These are phyloP conservation scores for Tichodroma muraria DNA, from an alignment of 2,113 vertebrate species.

Conservation along the genomic window DNA sequence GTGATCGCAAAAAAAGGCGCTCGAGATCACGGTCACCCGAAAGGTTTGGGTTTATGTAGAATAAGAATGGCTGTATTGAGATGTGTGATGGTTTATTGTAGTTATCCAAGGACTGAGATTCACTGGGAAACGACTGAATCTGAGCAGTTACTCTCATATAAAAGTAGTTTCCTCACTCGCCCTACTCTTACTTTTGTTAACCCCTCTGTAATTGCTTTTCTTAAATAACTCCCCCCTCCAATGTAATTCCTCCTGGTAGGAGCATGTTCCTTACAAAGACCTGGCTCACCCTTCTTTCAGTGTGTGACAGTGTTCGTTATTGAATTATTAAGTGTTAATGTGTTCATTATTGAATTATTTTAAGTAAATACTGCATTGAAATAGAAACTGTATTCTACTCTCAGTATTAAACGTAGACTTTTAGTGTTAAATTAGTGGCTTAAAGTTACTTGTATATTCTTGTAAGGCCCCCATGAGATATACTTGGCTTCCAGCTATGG, in stretches of 20 bases:
- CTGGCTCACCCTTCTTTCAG: background rate
- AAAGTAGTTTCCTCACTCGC: background rate
- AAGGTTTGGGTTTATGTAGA: constrained; percentile 99
- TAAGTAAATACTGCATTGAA: background rate
- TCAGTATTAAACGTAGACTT: background rate
- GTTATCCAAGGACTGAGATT: background rate
- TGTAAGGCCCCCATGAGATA: background rate
- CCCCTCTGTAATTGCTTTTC: background rate
- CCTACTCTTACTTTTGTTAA: background rate
- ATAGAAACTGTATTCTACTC: background rate
- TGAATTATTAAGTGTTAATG: background rate
- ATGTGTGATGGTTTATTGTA: constrained; percentile 26
- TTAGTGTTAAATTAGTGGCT: background rate
- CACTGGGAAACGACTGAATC: constrained; percentile 5
- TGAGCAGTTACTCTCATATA: background rate
- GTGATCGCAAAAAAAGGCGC: constrained; percentile 95
- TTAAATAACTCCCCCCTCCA: background rate
- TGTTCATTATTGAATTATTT: background rate
- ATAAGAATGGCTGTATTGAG: constrained; percentile 85
- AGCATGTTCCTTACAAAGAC: background rate
- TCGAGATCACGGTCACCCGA: constrained; percentile 98
- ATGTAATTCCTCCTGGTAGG: background rate
- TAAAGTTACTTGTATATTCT: background rate
- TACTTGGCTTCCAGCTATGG: constrained; percentile 37
- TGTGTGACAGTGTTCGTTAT: background rate